Conservation (phyloP, 1,140 invertebrate species). For the Lasioglossum albipes region DNA sequence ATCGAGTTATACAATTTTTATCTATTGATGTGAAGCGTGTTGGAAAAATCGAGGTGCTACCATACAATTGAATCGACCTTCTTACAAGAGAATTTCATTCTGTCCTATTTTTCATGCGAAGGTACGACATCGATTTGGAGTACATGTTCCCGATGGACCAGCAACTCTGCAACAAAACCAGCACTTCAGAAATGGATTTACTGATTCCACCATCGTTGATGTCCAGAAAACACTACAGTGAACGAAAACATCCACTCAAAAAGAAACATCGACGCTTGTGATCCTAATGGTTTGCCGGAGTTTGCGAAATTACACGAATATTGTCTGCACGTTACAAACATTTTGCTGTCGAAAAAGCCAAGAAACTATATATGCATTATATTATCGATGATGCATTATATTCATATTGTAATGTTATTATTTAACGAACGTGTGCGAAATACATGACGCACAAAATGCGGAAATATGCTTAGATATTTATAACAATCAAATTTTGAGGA, state of each 20-base stretch:
- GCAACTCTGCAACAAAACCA: slow-evolving; percentile 81
- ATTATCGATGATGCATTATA: neutral
- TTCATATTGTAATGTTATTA: neutral
- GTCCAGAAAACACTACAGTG: slow-evolving; percentile 55
- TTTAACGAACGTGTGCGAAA: neutral
- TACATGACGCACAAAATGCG: neutral
- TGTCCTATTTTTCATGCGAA: slow-evolving; percentile 58
- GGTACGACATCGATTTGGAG: slow-evolving; percentile 89
- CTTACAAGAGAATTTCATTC: neutral
- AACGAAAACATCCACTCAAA: slow-evolving; percentile 73
- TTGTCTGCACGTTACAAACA: neutral
- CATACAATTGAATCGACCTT: neutral
- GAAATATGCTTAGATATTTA: neutral
- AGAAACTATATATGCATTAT: neutral
- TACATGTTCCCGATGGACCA: slow-evolving; percentile 91
- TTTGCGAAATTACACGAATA: neutral
- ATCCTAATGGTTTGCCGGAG: neutral
- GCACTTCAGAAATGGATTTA: slow-evolving; percentile 55
- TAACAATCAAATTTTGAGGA: neutral
- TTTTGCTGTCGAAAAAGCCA: neutral
- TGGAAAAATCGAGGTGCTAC: too few relatives aligned
- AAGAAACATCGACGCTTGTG: slow-evolving; percentile 68
- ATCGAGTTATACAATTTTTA: too few relatives aligned
- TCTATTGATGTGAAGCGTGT: too few relatives aligned
- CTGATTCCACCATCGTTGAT: slow-evolving; percentile 63